A percentile compares a stretch with the other conserved stretches of the same genome.
These are phyloP conservation scores for Telenomus remus DNA, from an alignment of 1,140 invertebrate species.

Conservation along the genomic window DNA sequence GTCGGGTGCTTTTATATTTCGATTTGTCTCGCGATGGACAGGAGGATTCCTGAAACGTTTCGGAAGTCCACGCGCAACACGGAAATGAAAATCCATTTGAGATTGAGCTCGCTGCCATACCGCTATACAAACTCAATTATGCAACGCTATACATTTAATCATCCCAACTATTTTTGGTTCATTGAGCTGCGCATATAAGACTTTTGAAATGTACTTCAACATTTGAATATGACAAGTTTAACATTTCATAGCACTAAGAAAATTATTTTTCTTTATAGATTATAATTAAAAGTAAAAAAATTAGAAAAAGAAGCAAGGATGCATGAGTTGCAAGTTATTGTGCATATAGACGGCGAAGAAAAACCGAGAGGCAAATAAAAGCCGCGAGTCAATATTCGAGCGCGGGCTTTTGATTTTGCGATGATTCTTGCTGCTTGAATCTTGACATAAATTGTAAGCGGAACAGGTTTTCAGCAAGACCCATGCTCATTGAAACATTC, in stretches of 20 bases:
- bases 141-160: not conserved
- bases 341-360: slow-evolving; percentile 49
- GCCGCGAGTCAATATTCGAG: slow-evolving; percentile 50
- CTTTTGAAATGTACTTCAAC: too few relatives aligned
- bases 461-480: slow-evolving; percentile 50
- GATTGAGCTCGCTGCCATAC: slow-evolving; percentile 9
- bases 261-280: too few relatives aligned
- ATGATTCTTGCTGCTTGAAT: slow-evolving; percentile 53
- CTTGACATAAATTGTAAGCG: slow-evolving; percentile 57
- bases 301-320: slow-evolving; percentile 50
- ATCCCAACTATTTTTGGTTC: too few relatives aligned
- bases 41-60: slow-evolving; percentile 44
- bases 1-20: slow-evolving; percentile 50
- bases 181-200: too few relatives aligned
- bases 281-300: too few relatives aligned
- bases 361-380: slow-evolving; percentile 55
- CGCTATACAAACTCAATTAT: slow-evolving; percentile 23
- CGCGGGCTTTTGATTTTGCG: slow-evolving; percentile 52
- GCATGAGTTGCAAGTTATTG: slow-evolving; percentile 27
- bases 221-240: too few relatives aligned
- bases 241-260: too few relatives aligned
- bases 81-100: slow-evolving; percentile 48
- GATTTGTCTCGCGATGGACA: slow-evolving; percentile 44
- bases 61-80: slow-evolving; percentile 37
- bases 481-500: slow-evolving; percentile 56